Base-by-base conservation (phyloP, 2,888 invertebrate species). In the Brassicogethes aeneus region DNA sequence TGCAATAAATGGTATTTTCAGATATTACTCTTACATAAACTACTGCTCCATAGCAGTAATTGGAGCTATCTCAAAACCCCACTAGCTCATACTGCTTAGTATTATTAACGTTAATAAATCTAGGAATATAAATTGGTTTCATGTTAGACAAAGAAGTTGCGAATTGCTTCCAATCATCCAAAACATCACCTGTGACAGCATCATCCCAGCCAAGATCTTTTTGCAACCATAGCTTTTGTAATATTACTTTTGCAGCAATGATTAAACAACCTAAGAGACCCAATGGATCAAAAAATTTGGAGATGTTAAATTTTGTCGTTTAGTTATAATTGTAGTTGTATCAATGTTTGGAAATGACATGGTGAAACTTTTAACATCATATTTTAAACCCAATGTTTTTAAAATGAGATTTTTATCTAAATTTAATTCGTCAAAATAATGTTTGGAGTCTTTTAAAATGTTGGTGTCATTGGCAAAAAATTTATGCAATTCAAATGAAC, bases 201-300 rank as follows among this genome's bases (percentile, higher is more conserved):
- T 49, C 43, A 40, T 50, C 50, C 45, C 48, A 50, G 1, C 17
- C 16, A 10, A 48, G n/a, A n/a, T n/a, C 7, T 34, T 44, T 45
- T 17, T 39, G 16, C 15, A 37, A 17, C 48, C 51, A 50, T 17
- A 51, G 17, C 15, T 44, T 33, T 37, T 50, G 50, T 2, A 50
- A 7, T 10, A 52, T 12, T 2, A 50, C 44, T 41, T 50, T 52
- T 8, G 37, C 46, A 10, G 13, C 13, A 36, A 52, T 46, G 3
- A 47, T 17, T 7, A 37, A 41, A n/a, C 47, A 44, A 34, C 42
- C 33, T n/a, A 51, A 3, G 1, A 52, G 37, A 3, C 48, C 52
- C n/a, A 52, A 34, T 1, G 50, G 50, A 17, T 52, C 48, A 35
- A 46, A 52, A 12, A 52, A 36, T 42, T 47, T 39, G 1, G 50